Evolutionary conservation across 2,797 vertebrate species (phyloP), one percentile per base, ranked within the genome.

Genomic region (Rousettus madagascariensis): DNA sequence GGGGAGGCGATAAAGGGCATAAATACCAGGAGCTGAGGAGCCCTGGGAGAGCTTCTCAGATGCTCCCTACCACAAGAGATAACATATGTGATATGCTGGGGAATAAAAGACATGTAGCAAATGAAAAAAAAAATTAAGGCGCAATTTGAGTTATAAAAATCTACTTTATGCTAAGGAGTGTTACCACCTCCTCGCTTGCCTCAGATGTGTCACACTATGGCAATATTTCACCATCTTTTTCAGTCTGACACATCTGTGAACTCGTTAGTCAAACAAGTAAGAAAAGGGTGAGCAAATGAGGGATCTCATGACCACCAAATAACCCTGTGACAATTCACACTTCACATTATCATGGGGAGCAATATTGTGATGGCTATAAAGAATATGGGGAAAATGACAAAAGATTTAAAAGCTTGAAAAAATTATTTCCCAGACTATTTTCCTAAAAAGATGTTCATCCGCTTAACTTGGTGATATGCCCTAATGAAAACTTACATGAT

Each of bases 221-320:
- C 41, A 38, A 30, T 15, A 22, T 78, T 63, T 75, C n/a, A n/a
- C n/a, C 11, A 59, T 33, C 49, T 89, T 86, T 85, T 57, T 33
- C 59, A 63, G 91, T 80, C 91, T 85, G 77, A 91, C 71, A 95
- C 86, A 85, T 87, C 66, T 74, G 63, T 78, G 86, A 92, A 86
- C 87, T 80, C n/a, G 71, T 69, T 84, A 74, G 43, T 51, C 36
- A 51, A 89, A 65, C 88, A 55, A 2, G 41, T 63, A 55, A 79
- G 57, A 49, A 86, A 78, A 77, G 22, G 17, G 51, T 59, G 49
- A 90, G 49, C 28, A 69, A 92, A 82, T 46, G 38, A 94, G 65
- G 46, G 46, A 49, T 33, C 38, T 65, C 41, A 68, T 38, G 51
- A 72, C 49, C 43, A 51, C 12, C 49, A 79, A 80, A 26, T 46